These are phyloP conservation scores for Saccostrea cuccullata DNA, from an alignment of 1,140 invertebrate species.

Conservation along the genomic window DNA sequence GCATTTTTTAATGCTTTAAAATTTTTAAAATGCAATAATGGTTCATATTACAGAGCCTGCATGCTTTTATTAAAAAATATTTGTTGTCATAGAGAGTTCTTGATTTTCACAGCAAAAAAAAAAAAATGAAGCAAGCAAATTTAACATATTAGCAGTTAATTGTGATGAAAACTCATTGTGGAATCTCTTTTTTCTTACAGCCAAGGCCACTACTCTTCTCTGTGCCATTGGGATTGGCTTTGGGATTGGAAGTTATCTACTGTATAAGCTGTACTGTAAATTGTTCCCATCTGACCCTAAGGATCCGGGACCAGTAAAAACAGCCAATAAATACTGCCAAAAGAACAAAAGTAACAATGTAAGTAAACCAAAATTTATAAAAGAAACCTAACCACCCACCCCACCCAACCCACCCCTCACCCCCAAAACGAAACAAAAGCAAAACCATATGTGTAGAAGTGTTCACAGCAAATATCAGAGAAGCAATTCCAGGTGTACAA, in stretches of 20 bases:
- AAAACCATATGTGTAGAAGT: no score
- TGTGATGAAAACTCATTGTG: background rate
- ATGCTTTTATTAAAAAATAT: background rate
- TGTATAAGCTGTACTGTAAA: constrained; percentile 67
- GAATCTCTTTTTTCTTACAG: constrained; percentile 61
- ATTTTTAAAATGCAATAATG: no score
- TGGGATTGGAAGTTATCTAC: constrained; percentile 67
- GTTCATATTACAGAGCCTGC: no score
- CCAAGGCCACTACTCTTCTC: constrained; percentile 68
- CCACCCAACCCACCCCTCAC: no score
- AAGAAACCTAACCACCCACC: no score
- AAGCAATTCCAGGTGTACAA: no score
- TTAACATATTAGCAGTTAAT: background rate
- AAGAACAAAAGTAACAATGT: background rate
- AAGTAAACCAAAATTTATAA: background rate
- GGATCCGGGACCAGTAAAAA: background rate
- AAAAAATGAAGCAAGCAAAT: background rate
- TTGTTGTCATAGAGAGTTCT: background rate
- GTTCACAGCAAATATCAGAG: no score
- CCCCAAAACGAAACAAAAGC: no score
- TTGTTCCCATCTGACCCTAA: constrained; percentile 55
- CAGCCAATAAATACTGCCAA: background rate
- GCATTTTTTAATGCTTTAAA: no score
- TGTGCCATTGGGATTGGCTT: constrained; percentile 70
- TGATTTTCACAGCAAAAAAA: no score